Evolutionary conservation across 1,140 invertebrate species (phyloP).

Genomic region (Drosophila arawakana): DNA sequence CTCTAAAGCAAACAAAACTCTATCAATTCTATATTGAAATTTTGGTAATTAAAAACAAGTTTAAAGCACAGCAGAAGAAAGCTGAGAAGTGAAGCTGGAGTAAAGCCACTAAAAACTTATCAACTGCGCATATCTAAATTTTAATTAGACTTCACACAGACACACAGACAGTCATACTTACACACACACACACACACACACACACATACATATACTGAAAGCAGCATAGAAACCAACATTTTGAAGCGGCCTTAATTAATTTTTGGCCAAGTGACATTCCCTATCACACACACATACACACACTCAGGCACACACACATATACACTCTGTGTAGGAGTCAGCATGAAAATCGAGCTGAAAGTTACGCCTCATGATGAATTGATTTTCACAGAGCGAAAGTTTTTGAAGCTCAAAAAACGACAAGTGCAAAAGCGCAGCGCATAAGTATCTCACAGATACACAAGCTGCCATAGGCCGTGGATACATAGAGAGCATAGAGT

Average conservation of each 20-base stretch:
- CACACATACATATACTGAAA: background rate
- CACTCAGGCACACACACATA: constrained; percentile 3
- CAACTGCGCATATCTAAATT: constrained; percentile 77
- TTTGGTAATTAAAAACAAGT: constrained; percentile 1
- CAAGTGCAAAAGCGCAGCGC: constrained; percentile 74
- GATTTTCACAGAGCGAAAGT: constrained; percentile 71
- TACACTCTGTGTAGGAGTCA: background rate
- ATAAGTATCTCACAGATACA: constrained; percentile 73
- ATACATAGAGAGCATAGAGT: background rate
- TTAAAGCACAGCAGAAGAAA: background rate
- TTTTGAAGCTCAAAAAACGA: constrained; percentile 25
- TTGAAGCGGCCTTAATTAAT: constrained; percentile 73
- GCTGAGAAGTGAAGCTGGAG: constrained; percentile 33
- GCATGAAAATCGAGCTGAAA: constrained; percentile 44
- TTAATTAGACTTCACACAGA: constrained; percentile 66
- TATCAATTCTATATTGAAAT: background rate
- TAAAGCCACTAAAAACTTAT: constrained; percentile 80
- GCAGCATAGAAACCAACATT: constrained; percentile 48
- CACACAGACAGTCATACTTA: background rate
- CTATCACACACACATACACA: constrained; percentile 3
- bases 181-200: constrained; percentile 7
- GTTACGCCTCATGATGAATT: constrained; percentile 56
- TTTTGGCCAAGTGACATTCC: constrained; percentile 78
- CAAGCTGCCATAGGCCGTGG: constrained; percentile 30
- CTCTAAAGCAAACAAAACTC: background rate